Base-by-base conservation (phyloP, 1,140 invertebrate species). In the Aphelenchoides avenae region DNA sequence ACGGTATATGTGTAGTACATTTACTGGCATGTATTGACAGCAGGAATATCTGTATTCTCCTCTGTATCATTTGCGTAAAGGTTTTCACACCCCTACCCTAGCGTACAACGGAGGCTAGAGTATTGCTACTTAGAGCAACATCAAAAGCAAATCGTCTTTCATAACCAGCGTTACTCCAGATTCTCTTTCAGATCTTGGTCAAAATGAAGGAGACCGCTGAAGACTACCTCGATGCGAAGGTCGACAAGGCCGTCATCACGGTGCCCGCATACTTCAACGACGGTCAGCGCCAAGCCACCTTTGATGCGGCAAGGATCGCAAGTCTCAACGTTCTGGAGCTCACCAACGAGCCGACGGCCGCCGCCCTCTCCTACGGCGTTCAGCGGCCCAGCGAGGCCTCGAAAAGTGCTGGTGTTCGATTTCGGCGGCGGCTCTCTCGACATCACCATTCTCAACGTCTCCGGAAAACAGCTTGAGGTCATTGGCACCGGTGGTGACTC, bases 361-460 rank as follows among this genome's bases (percentile, higher is more conserved):
- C 87, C 1, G 87, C 87, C n/a, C 75, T 89, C 5, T 87, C 87
- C 29, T 89, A 89, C 70, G 87, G 87, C 9, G 77, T 89, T 9
- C 87, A 89, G 68, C 88, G 88, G 73, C 87, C 87, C 61, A 77
- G 7, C 0, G 88, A 86, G 18, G 66, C 59, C 37, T n/a, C 68
- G 76, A 18, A 82, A 83, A 67, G 80, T 84, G 9, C 73, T 84
- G 5, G 83, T 84, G 64, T 96, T 93, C 79, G 92, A 96, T 83
- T 83, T 96, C 65, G 92, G 92, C 62, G 92, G 92, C 77, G 92
- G 92, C 75, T 95, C 92, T 65, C 95, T 96, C 77, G 91, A 95
- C 82, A 90, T 95, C 6, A 90, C 88, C 58, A 93, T 94, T 78
- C 89, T 91, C 77, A 89, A 93, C 79, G 91, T n/a, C n/a, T 88